Conservation (phyloP, 2,113 vertebrate species). For the Piaya cayana region DNA sequence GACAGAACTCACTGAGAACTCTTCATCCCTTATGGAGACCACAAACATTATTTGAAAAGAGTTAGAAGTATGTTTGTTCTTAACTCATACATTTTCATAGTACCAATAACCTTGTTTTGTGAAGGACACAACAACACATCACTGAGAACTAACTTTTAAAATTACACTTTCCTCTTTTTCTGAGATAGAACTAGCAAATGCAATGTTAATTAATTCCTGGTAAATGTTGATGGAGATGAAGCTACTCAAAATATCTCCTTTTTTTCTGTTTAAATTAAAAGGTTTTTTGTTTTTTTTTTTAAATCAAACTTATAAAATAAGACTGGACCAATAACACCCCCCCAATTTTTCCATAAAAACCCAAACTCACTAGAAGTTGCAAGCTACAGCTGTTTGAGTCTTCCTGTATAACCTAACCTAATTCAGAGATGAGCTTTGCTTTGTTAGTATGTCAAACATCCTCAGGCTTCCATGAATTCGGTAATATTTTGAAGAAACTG, state of each 20-base stretch:
- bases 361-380: neutral
- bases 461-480: neutral
- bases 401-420: neutral
- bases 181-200: neutral
- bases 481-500: neutral
- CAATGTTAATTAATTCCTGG: neutral
- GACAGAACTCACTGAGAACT: constrained; percentile 98
- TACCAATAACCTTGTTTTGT: neutral
- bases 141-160: neutral
- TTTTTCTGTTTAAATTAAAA: neutral
- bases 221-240: neutral
- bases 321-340: neutral
- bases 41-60: constrained; percentile 24
- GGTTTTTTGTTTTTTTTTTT: neutral
- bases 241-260: neutral
- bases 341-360: neutral
- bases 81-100: neutral
- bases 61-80: neutral
- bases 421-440: neutral
- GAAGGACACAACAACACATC: neutral
- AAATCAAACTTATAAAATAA: neutral
- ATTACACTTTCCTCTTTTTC: neutral
- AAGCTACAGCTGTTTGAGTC: neutral
- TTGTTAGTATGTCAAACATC: neutral
- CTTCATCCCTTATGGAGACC: constrained; percentile 87